Conservation (phyloP, 2,113 vertebrate genomes). For the Dunckerocampus dactyliophorus region DNA sequence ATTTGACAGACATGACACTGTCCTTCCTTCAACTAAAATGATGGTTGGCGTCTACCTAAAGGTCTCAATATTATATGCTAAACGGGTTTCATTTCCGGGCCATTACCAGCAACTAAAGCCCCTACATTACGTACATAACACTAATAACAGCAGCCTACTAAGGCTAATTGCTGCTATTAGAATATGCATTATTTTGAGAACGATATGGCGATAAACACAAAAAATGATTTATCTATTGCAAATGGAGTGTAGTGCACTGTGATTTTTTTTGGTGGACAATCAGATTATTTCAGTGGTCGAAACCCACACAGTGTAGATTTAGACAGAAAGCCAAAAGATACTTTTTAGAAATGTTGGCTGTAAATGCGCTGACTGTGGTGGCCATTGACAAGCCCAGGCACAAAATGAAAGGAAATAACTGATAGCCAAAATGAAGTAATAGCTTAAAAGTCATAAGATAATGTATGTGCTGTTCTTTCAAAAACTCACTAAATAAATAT, state of each 20-base stretch:
- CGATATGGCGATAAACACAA: conserved; percentile 59
- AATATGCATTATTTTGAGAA: conserved; percentile 58
- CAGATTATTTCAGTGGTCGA: conserved; percentile 70
- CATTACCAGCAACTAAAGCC: conserved; percentile 49
- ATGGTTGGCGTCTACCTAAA: background rate
- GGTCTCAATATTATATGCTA: background rate
- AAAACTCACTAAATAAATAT: background rate
- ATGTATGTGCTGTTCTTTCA: too few species aligned
- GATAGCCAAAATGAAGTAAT: conserved; percentile 5
- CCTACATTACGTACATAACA: conserved; percentile 41
- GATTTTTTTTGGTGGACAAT: conserved; percentile 67
- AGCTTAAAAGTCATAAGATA: too few species aligned
- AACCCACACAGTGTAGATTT: background rate
- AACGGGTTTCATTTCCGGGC: conserved; percentile 32
- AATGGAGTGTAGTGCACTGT: conserved; percentile 68
- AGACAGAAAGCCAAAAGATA: conserved; percentile 69
- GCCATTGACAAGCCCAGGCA: conserved; percentile 36
- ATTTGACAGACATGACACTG: background rate
- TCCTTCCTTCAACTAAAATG: conserved; percentile 5
- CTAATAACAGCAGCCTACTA: conserved; percentile 61
- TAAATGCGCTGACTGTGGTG: conserved; percentile 55
- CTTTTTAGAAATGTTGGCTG: conserved; percentile 63
- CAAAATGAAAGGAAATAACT: conserved; percentile 6
- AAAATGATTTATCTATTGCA: conserved; percentile 63
- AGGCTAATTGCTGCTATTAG: conserved; percentile 65